Evolutionary conservation across 2,888 invertebrate genomes (phyloP).

Genomic region (Synergus gifuensis): DNA sequence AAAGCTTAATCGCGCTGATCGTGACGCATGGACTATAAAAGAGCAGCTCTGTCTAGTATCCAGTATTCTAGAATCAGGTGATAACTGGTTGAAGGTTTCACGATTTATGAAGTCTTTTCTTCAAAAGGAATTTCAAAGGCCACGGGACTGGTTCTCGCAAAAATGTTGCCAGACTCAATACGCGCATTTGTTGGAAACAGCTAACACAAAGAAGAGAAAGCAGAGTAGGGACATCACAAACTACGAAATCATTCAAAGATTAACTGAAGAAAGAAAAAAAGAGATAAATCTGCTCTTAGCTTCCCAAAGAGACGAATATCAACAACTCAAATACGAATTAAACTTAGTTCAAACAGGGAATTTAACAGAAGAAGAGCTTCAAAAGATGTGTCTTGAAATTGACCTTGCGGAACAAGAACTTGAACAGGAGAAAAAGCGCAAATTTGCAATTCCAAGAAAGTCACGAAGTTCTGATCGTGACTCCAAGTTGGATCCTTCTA

Average conservation of each 20-base stretch:
- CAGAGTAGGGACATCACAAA: conserved; percentile 81
- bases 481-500: conserved; percentile 43
- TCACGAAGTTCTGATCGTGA: conserved; percentile 48
- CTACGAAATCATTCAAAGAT: conserved; percentile 87
- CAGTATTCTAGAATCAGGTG: conserved; percentile 90
- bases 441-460: conserved; percentile 61
- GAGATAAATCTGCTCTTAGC: not conserved
- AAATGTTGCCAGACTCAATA: too few species aligned
- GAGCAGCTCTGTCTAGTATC: conserved; percentile 93
- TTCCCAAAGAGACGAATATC: conserved; percentile 79
- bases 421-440: conserved; percentile 83
- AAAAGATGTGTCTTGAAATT: conserved; percentile 85
- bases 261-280: conserved; percentile 88
- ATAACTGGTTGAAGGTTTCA: conserved; percentile 89
- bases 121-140: too few species aligned
- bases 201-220: too few species aligned
- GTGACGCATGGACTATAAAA: conserved; percentile 85
- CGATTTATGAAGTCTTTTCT: too few species aligned
- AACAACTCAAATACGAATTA: conserved; percentile 84
- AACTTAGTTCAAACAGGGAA: conserved; percentile 75
- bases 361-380: conserved; percentile 85
- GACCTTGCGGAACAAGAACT: conserved; percentile 83
- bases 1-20: too few species aligned
- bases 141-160: too few species aligned
- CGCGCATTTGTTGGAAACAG: too few species aligned